Evolutionary conservation across 2,113 vertebrate species (phyloP).

Genomic region (Himantopus leucocephalus): DNA sequence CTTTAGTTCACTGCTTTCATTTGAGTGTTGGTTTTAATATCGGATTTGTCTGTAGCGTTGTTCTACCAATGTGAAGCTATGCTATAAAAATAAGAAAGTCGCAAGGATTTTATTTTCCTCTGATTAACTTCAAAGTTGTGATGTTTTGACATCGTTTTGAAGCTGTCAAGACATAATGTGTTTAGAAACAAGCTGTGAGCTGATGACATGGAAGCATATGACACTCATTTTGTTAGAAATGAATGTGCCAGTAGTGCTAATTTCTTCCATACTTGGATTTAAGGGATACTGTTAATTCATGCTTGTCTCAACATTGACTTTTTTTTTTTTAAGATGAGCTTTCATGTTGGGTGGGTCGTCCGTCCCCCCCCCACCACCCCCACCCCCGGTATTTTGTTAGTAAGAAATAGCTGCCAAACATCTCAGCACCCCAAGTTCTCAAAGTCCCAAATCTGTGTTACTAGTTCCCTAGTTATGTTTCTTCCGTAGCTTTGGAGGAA

Average conservation of each 20-base stretch:
- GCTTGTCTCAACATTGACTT: not conserved
- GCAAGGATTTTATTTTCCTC: not conserved
- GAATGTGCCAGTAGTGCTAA: not conserved
- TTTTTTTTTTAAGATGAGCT: not conserved
- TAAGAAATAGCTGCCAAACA: not conserved
- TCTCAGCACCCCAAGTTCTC: not conserved
- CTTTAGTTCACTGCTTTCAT: not conserved
- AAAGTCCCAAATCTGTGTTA: not conserved
- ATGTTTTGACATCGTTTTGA: not conserved
- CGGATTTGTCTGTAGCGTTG: not conserved
- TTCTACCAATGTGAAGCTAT: not conserved
- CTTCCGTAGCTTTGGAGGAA: not conserved
- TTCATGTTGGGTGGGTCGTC: not conserved
- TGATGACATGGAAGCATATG: constrained; percentile 5
- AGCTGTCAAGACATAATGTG: not conserved
- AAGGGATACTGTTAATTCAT: not conserved
- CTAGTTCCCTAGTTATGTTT: not conserved
- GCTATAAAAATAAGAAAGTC: not conserved
- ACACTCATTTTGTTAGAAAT: not conserved
- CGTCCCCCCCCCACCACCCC: too few relatives aligned
- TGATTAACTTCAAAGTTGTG: not conserved
- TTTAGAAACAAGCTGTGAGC: not conserved
- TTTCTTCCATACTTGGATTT: not conserved
- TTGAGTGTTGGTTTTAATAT: not conserved
- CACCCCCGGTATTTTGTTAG: not conserved